A percentile compares a stretch with the other conserved stretches of the same genome.
Evolutionary conservation across 1,140 invertebrate genomes (phyloP).

Genomic region (Acromyrmex charruanus): DNA sequence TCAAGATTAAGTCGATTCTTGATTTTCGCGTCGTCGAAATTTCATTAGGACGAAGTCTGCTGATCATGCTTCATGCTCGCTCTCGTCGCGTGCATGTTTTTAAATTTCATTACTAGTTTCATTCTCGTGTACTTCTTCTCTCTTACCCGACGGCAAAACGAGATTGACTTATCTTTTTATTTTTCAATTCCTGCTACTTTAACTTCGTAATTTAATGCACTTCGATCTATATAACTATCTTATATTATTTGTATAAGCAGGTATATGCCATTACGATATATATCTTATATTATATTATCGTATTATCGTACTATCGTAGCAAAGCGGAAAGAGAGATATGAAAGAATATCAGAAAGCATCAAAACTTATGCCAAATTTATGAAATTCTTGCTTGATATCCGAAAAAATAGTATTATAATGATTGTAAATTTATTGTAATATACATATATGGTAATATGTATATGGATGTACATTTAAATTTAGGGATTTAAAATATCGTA

Average conservation of each 20-base stretch:
- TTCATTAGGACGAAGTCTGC: conserved; percentile 19
- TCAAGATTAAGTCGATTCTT: conserved; percentile 35
- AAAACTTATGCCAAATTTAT: background rate
- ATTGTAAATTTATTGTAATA: background rate
- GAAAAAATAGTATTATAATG: conserved; percentile 13
- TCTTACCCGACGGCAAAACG: conserved; percentile 27
- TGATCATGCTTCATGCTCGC: conserved; percentile 1
- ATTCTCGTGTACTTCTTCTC: conserved; percentile 17
- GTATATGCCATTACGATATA: too few species aligned
- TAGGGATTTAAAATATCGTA: background rate
- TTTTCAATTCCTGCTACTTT: conserved; percentile 51
- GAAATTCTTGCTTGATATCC: background rate
- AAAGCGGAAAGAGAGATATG: conserved; percentile 11
- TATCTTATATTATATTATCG: conserved; percentile 5
- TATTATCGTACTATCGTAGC: background rate
- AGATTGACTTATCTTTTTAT: conserved; percentile 16
- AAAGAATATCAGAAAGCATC: conserved; percentile 24
- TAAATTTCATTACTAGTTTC: conserved; percentile 55
- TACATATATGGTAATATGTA: background rate
- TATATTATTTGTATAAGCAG: background rate
- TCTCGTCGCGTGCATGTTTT: conserved; percentile 28
- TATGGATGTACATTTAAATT: background rate
- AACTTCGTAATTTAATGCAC: conserved; percentile 39
- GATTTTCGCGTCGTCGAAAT: conserved; percentile 44
- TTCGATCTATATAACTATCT: conserved; percentile 41